phyloP scores from a whole-genome alignment of 2,113 vertebrate genomes.

The Eurypyga helias region DNA sequence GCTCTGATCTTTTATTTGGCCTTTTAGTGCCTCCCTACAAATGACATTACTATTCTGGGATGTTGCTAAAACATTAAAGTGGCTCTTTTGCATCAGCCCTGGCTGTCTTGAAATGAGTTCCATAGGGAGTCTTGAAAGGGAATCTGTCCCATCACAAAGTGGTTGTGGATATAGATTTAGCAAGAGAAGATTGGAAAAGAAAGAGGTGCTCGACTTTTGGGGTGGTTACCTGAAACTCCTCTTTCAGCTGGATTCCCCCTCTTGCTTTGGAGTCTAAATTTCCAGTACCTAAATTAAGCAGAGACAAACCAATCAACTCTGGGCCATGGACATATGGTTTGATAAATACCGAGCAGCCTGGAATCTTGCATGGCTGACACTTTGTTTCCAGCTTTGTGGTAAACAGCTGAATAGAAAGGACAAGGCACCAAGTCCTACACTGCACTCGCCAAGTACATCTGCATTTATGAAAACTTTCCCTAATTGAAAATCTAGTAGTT shows the following conservation, averaged over 20 bases:
- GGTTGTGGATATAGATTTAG: background rate
- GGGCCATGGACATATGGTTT: background rate
- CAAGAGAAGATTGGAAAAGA: background rate
- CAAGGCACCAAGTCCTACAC: slow-evolving; percentile 15
- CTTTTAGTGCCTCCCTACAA: slow-evolving; percentile 25
- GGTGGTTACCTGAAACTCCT: background rate
- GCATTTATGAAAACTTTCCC: slow-evolving; percentile 47
- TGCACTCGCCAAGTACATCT: slow-evolving; percentile 33
- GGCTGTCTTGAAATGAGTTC: background rate
- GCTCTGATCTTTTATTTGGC: slow-evolving; percentile 56
- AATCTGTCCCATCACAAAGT: background rate
- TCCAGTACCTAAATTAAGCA: background rate
- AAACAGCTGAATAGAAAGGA: slow-evolving; percentile 43
- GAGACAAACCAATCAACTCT: background rate
- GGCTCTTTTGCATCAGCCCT: background rate
- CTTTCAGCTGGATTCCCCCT: background rate
- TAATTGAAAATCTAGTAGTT: slow-evolving; percentile 47
- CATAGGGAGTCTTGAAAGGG: background rate
- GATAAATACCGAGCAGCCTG: background rate
- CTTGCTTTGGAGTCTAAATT: background rate
- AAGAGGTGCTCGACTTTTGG: background rate
- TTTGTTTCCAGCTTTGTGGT: slow-evolving; percentile 29
- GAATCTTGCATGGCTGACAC: background rate
- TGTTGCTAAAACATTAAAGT: background rate
- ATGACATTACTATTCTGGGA: background rate